A percentile compares a stretch with the other conserved stretches of the same genome.
Evolutionary conservation across 2,113 vertebrate species (phyloP).

Genomic region (Charina bottae): DNA sequence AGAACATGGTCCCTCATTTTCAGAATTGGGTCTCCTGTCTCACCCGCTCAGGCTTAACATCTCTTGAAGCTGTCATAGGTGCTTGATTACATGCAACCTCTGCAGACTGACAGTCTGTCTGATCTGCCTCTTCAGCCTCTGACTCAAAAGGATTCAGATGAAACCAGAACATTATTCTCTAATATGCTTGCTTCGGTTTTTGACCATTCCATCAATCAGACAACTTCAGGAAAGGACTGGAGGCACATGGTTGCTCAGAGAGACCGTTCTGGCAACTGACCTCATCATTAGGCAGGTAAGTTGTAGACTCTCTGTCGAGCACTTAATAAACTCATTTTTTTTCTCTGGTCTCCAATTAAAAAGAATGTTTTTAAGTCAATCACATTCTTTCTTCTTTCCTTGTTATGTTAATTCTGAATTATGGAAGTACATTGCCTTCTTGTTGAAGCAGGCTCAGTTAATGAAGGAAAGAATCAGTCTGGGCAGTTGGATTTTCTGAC

Average conservation of each 20-base stretch:
- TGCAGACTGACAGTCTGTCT: neutral
- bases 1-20: neutral
- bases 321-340: neutral
- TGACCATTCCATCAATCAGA: neutral
- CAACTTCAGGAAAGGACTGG: neutral
- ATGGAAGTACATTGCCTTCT: neutral
- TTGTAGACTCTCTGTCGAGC: neutral
- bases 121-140: neutral
- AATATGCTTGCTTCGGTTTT: neutral
- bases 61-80: neutral
- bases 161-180: neutral
- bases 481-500: neutral
- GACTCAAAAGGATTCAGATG: neutral
- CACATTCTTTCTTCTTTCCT: neutral
- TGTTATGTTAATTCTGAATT: neutral
- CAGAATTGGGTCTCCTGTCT: neutral
- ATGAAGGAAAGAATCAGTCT: neutral
- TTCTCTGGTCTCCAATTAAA: neutral
- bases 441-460: neutral
- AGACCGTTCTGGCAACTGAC: neutral
- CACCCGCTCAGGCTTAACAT: neutral
- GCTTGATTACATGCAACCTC: neutral
- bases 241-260: neutral
- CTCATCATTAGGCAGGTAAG: neutral
- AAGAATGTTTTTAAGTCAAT: neutral